Evolutionary conservation across 2,797 vertebrate genomes (phyloP).

Genomic region (Philypnodon macrostomus): DNA sequence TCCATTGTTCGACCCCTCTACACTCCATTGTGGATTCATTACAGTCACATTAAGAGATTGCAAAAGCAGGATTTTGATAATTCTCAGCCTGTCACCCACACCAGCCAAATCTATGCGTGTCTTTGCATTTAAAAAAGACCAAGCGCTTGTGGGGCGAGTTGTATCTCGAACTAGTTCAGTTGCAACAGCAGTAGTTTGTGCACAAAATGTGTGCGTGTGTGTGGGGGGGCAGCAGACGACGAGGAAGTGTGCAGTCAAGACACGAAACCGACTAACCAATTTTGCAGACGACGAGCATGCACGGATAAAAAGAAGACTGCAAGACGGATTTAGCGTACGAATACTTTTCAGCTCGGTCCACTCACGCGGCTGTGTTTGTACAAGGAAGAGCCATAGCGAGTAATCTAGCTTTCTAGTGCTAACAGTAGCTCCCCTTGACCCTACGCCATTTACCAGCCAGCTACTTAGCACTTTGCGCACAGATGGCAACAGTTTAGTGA

Average conservation of each 20-base stretch:
- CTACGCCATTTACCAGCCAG: constrained; percentile 65
- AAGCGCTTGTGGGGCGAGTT: background rate
- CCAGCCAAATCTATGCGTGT: background rate
- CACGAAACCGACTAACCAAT: background rate
- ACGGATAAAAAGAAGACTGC: constrained; percentile 7
- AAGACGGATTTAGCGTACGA: background rate
- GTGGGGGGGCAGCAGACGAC: constrained; percentile 20
- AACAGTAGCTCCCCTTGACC: constrained; percentile 58
- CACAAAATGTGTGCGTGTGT: too few relatives aligned
- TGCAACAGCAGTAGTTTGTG: constrained; percentile 13
- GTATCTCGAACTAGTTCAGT: constrained; percentile 31
- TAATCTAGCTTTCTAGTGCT: constrained; percentile 41
- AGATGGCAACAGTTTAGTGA: constrained; percentile 28
- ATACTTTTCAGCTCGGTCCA: constrained; percentile 8
- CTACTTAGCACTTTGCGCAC: constrained; percentile 46
- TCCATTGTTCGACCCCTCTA: background rate
- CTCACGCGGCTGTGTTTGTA: constrained; percentile 46
- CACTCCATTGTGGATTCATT: background rate
- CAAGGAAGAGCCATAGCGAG: constrained; percentile 33
- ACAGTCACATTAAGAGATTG: background rate
- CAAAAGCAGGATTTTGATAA: constrained; percentile 1
- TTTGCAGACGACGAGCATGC: constrained; percentile 1
- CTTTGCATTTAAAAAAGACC: background rate
- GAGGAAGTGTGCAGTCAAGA: background rate
- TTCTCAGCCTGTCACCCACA: constrained; percentile 1